phyloP scores from a whole-genome alignment of 2,113 vertebrate species.

The Orthonyx spaldingii region DNA sequence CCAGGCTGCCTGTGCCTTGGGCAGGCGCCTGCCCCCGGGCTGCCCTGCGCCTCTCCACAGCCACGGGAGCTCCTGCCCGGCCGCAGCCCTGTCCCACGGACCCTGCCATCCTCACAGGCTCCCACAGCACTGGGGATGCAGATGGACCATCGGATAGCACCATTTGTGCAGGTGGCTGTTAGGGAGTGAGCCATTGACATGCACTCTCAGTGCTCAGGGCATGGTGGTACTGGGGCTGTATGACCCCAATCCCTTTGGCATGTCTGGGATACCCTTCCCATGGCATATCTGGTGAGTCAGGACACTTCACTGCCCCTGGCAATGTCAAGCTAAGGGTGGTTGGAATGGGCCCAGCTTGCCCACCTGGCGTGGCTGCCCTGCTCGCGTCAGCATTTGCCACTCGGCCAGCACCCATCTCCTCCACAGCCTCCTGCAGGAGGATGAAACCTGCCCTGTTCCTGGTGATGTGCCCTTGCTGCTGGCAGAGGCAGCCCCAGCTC shows the following conservation, averaged over 20 bases:
- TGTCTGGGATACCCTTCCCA: accelerated
- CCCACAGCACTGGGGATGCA: background rate
- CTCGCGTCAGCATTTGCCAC: accelerated
- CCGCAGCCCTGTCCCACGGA: accelerated
- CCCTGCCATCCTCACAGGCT: background rate
- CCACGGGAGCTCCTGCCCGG: accelerated
- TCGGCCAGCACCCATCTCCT: background rate
- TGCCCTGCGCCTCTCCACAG: background rate
- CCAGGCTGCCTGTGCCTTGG: background rate
- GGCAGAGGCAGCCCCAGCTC: background rate
- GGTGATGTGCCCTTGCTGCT: background rate
- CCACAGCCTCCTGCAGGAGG: background rate
- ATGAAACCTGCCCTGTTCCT: background rate
- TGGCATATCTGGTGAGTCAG: accelerated
- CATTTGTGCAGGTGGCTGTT: background rate
- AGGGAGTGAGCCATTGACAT: accelerated
- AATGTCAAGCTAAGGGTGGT: accelerated
- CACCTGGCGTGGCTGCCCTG: background rate
- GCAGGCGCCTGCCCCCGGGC: accelerated
- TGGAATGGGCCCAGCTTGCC: background rate
- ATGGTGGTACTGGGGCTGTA: accelerated
- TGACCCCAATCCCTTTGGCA: accelerated
- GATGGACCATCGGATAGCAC: background rate
- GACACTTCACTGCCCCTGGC: accelerated
- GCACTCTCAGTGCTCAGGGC: accelerated